Base-by-base conservation (phyloP, 2,888 invertebrate genomes). In the Drosophila engyochracea region DNA sequence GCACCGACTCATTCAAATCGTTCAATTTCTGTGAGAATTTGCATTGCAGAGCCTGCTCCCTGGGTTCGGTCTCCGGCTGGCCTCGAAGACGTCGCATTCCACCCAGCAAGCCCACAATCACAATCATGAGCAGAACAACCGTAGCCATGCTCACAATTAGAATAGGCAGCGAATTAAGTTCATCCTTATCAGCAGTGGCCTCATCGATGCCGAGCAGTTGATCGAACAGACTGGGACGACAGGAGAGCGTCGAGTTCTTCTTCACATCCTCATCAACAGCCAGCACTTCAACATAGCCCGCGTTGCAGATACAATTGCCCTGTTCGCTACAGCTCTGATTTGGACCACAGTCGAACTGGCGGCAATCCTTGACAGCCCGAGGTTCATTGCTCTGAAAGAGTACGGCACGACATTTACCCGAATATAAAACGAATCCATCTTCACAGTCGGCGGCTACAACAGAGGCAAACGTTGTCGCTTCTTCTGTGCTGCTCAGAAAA, bases 1-100 rank as follows among this genome's bases (percentile, higher is more conserved):
- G 90, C 58, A 91, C 88, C 81, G 76, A 79, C 31, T 90, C 81
- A 35, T 91, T 83, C 53, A 81, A 85, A 55, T 89, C 91, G 51
- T 74, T 78, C 14, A 70, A 70, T 41, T 81, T 88, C 68, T 89
- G 79, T 14, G 81, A 62, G 25, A 55, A 88, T 54, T 91, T 85
- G 49, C 91, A 91, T 33, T 79, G 61, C 9, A 83, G 64, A 10
- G 59, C 77, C 47, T 73, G 62, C 49, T 73, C 77, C 54, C 78
- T 75, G 39, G 68, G 75, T 10, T 70, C 73, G 1, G 31, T 37
- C 0, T 62, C 41, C 9, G 39, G 25, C 0, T 41, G 25, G 0
- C 35, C 31, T 5, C 60, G 31, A 22, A 74, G 87, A 7, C 63
- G 69, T 14, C 70, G 77, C 22, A 31, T 7, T 0, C 70, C 61